A percentile compares a stretch with the other conserved stretches of the same genome.
phyloP scores from a whole-genome alignment of 2,888 invertebrate genomes.

The Rutpela maculata region DNA sequence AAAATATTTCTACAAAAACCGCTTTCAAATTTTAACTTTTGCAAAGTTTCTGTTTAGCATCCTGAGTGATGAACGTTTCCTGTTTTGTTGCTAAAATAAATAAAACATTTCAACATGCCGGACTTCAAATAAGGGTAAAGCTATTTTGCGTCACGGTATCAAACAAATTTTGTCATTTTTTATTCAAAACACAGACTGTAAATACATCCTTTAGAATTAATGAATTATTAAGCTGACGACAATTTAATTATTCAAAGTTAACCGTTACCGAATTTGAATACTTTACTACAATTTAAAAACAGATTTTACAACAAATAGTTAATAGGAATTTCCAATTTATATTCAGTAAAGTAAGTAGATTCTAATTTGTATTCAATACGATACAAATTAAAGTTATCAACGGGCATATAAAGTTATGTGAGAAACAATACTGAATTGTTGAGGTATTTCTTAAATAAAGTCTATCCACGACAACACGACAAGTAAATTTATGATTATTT shows the following conservation, averaged over 20 bases:
- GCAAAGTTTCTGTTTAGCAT: no score
- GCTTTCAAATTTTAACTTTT: no score
- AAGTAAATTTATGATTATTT: constrained; percentile 1
- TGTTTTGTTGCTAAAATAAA: no score
- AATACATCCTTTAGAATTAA: background rate
- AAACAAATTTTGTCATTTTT: background rate
- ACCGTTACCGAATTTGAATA: constrained; percentile 32
- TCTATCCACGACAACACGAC: background rate
- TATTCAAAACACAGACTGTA: background rate
- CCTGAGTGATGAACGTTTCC: no score
- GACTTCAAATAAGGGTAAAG: background rate
- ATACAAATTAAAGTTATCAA: constrained; percentile 21
- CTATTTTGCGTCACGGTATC: background rate
- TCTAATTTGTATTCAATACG: constrained; percentile 34
- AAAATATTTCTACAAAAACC: no score
- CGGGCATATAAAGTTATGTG: constrained; percentile 28
- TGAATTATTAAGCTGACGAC: background rate
- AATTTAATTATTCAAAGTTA: background rate
- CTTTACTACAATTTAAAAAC: constrained; percentile 5
- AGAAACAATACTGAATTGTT: constrained; percentile 30
- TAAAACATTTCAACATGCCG: no score
- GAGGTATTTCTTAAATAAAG: background rate
- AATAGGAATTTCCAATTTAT: constrained; percentile 38
- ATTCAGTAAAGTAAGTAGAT: constrained; percentile 23
- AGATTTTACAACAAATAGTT: constrained; percentile 7